Base-by-base conservation (phyloP, 2,113 vertebrate genomes). In the Pterocles orientalis region DNA sequence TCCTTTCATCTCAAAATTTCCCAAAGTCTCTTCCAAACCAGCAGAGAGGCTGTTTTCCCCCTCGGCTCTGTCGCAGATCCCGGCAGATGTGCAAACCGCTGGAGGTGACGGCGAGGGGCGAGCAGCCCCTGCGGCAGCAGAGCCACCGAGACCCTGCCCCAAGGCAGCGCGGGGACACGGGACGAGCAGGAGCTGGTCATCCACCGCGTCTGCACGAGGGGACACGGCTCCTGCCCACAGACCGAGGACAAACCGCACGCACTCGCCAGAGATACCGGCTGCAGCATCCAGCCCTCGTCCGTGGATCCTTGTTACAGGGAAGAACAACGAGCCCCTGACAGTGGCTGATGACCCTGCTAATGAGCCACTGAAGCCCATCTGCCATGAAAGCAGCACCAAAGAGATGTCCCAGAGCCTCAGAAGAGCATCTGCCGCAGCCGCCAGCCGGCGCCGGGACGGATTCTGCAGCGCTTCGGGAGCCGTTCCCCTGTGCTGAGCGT, bases 401-500 rank as follows among this genome's bases (percentile, higher is more conserved):
- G 34, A 51, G 47, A n/a, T 14, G 48, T 15, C 39, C 24, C 33
- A 13, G 6, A 6, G 36, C 14, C 34, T 54, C 39, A 15, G 33
- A 36, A 31, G 17, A 33, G 28, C 33, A 3, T 12, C 61, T 66
- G 61, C 71, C 43, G 0, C 51, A 24, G 60, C 10, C 2, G 39
- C 39, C 39, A 39, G 39, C 39, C 12, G 39, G 39, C 39, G 9
- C 54, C 31, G 3, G 36, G 54, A 11, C 3, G 9, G 72, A 2
- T 33, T 31, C 64, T 33, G 54, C 73, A 36, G 17, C 26, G 1
- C 31, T 7, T 7, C 2, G 17, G 53, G 45, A 9, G 9, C 18
- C 5, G 0, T 31, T 11, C 13, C 2, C 19, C 3, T 2, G 25
- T 16, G 4, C 34, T 0, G 9, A 56, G 18, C 2, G 45, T 4